Percentiles rank a stretch among this genome's conserved stretches.
These are phyloP conservation scores for Sialis lutaria DNA, from an alignment of 2,888 invertebrate species.

Conservation along the genomic window DNA sequence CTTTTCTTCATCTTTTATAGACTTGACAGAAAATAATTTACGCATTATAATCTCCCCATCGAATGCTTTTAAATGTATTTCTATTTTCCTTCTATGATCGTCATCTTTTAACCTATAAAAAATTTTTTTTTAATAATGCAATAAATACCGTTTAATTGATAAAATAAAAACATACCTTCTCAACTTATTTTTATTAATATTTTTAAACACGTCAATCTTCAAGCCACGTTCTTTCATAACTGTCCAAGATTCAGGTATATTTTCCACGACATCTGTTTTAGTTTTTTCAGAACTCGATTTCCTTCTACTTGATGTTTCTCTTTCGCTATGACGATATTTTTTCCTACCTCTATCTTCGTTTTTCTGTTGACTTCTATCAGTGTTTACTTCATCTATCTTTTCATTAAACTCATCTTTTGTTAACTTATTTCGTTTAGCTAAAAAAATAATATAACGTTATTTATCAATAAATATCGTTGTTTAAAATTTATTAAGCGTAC, in stretches of 20 bases:
- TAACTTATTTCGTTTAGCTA: too few relatives aligned
- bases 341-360: background rate
- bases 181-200: too few relatives aligned
- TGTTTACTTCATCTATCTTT: too few relatives aligned
- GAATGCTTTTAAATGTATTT: background rate
- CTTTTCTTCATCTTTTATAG: slow-evolving; percentile 13
- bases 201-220: background rate
- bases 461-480: too few relatives aligned
- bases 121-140: background rate
- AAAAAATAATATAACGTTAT: too few relatives aligned
- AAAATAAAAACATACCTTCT: too few relatives aligned
- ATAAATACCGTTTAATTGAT: background rate
- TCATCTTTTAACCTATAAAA: background rate
- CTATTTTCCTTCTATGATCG: background rate
- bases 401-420: too few relatives aligned
- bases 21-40: slow-evolving; percentile 13
- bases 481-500: too few relatives aligned
- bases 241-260: background rate
- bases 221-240: background rate
- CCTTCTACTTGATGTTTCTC: background rate
- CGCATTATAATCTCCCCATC: slow-evolving; percentile 7
- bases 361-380: too few relatives aligned
- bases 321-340: background rate
- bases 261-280: background rate
- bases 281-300: background rate